Percentiles rank a stretch among this genome's conserved stretches.
These are phyloP conservation scores for Tribolium freemani DNA, from an alignment of 2,888 invertebrate species.

Conservation along the genomic window DNA sequence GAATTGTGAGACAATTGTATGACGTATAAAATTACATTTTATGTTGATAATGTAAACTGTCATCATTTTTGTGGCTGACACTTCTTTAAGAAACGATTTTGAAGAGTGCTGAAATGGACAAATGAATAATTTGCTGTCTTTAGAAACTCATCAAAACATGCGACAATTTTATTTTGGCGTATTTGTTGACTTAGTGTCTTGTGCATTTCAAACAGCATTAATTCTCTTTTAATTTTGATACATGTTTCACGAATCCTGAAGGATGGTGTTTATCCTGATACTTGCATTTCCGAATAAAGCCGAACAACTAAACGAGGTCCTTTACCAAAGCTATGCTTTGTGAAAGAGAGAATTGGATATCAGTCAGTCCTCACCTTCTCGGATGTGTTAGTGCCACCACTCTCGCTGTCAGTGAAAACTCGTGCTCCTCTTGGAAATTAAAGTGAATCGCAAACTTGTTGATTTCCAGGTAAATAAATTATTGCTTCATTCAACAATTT, in stretches of 20 bases:
- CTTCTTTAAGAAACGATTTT: no score
- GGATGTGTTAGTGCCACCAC: slow-evolving; percentile 36
- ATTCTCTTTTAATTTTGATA: slow-evolving; percentile 14
- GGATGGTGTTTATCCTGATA: slow-evolving; percentile 37
- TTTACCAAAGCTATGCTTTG: slow-evolving; percentile 43
- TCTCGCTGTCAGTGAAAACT: slow-evolving; percentile 42
- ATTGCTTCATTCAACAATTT: no score
- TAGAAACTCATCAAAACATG: no score
- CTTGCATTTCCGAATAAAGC: slow-evolving; percentile 37
- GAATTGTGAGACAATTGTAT: no score
- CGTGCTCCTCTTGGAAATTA: slow-evolving; percentile 37
- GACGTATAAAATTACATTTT: no score
- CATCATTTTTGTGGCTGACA: no score
- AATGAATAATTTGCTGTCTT: no score
- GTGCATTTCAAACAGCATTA: no score
- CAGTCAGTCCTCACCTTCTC: slow-evolving; percentile 43
- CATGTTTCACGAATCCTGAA: slow-evolving; percentile 29
- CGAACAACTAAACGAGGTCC: slow-evolving; percentile 44
- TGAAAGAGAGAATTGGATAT: slow-evolving; percentile 42
- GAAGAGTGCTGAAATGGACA: no score
- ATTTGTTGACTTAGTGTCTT: no score
- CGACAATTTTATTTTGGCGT: no score
- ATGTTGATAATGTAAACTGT: no score
- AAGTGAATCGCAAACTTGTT: slow-evolving; percentile 21
- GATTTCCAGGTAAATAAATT: slow-evolving; percentile 19